phyloP scores from a whole-genome alignment of 1,140 invertebrate species.

The Himalopsyche phryganea region DNA sequence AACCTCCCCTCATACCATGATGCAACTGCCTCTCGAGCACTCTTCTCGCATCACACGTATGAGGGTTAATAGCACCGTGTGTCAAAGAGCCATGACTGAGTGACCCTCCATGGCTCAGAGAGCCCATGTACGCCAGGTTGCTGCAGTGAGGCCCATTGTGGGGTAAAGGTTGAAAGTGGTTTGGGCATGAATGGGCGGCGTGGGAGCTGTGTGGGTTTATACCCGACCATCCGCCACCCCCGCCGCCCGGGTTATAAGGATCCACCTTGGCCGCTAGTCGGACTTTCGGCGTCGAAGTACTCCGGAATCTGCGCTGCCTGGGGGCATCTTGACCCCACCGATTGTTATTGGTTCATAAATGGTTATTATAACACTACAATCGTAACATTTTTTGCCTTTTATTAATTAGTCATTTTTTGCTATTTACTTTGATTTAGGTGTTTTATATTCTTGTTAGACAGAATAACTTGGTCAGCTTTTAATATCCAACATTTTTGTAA shows the following conservation, averaged over 20 bases:
- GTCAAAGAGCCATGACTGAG: slow-evolving; percentile 26
- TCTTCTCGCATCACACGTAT: neutral
- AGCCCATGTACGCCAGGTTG: slow-evolving; percentile 31
- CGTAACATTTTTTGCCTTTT: too few relatives aligned
- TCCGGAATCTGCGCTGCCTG: too few relatives aligned
- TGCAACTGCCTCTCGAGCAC: slow-evolving; percentile 15
- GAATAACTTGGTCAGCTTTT: too few relatives aligned
- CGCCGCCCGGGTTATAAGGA: slow-evolving; percentile 21
- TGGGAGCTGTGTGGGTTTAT: slow-evolving; percentile 17
- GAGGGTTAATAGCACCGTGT: slow-evolving; percentile 12
- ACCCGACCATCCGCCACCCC: slow-evolving; percentile 16
- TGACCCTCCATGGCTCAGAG: slow-evolving; percentile 28
- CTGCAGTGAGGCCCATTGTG: slow-evolving; percentile 24
- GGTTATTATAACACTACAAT: too few relatives aligned
- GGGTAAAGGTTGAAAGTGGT: slow-evolving; percentile 16
- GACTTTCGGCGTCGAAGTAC: too few relatives aligned
- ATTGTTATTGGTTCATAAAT: too few relatives aligned
- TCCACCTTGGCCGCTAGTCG: slow-evolving; percentile 9
- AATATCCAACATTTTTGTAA: too few relatives aligned
- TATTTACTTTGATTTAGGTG: too few relatives aligned
- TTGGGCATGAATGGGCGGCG: slow-evolving; percentile 21
- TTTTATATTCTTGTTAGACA: too few relatives aligned
- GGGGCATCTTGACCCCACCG: too few relatives aligned
- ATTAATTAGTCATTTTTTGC: too few relatives aligned
- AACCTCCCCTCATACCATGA: slow-evolving; percentile 18